Base-by-base conservation (phyloP, 2,888 invertebrate genomes). In the Perizoma flavofasciatum region DNA sequence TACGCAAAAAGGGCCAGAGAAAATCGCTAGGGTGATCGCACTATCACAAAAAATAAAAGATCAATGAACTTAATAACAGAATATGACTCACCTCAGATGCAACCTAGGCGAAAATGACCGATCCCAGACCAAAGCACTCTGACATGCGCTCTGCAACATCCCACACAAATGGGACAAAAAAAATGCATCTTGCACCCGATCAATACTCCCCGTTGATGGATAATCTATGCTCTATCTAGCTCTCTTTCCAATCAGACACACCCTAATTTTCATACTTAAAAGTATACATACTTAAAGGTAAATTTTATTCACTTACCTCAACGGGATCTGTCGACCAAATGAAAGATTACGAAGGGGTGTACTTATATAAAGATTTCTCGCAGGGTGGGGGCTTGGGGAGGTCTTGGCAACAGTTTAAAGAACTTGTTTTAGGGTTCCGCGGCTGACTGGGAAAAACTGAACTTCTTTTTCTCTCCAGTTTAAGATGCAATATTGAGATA, bases 131-230 rank as follows among this genome's bases (percentile, higher is more conserved):
- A 57, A 59, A 49, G 56, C 67, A 62, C 55, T 41, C 58, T 44
- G 67, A 55, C 67, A 67, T 67, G 67, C 65, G 67, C 67, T 50
- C 41, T 9, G 56, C 34, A 32, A 51, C 49, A 45, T 10, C 49
- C 43, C 47, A 41, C 9, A 58, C 52, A 65, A 55, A 63, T 61
- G 61, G 57, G 45, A 58, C 56, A 61, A 65, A 64, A 65, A 64
- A 62, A 67, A 54, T 56, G 67, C 67, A 68, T 61, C 54, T 43
- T 56, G 60, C 63, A 61, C 6, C 47, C 6, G 55, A 61, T 64
- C 63, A 46, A 64, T 64, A 63, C 9, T 3, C 0, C n/a, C 9
- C 39, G 11, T 34, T 49, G 43, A 63, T 58, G 52, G 48, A 46
- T 61, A 43, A 39, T 10, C 11, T 47, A n/a, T 33, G 10, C 7